Conservation (phyloP, 2,888 invertebrate species). For the Anticlea derivata region DNA sequence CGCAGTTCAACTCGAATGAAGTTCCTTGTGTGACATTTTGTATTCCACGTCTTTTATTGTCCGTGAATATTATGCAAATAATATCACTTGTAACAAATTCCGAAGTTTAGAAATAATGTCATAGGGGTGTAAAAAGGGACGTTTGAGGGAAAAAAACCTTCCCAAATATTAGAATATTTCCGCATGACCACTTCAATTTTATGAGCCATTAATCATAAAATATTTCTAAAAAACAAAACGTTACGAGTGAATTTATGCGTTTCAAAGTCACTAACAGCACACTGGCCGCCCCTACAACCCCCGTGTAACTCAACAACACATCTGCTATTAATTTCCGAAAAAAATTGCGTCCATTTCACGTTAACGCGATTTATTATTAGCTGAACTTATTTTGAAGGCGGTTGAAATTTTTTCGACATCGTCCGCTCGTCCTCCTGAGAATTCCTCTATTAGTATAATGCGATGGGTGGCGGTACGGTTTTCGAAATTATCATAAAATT, state of each 20-base stretch:
- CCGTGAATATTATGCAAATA: slow-evolving; percentile 25
- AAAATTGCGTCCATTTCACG: slow-evolving; percentile 71
- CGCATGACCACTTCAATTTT: slow-evolving; percentile 70
- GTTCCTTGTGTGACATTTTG: slow-evolving; percentile 18
- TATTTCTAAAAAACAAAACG: slow-evolving; percentile 68
- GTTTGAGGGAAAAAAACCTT: slow-evolving; percentile 34
- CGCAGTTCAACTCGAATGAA: slow-evolving; percentile 12
- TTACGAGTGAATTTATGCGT: slow-evolving; percentile 78
- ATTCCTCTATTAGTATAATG: slow-evolving; percentile 83
- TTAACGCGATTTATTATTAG: slow-evolving; percentile 79
- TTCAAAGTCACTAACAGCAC: slow-evolving; percentile 69
- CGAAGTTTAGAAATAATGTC: slow-evolving; percentile 29
- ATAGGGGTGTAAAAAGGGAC: slow-evolving; percentile 30
- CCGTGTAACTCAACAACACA: slow-evolving; percentile 76
- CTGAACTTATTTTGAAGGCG: slow-evolving; percentile 76
- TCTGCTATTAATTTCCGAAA: slow-evolving; percentile 79
- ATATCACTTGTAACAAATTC: slow-evolving; percentile 20
- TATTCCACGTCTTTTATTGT: slow-evolving; percentile 17
- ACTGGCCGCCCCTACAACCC: slow-evolving; percentile 58
- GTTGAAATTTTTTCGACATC: slow-evolving; percentile 68
- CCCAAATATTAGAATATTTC: slow-evolving; percentile 62
- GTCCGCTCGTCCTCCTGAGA: slow-evolving; percentile 58
- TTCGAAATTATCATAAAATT: slow-evolving; percentile 84
- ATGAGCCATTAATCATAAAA: slow-evolving; percentile 77
- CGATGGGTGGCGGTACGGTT: slow-evolving; percentile 83